Percentiles rank a stretch among this genome's conserved stretches.
Conservation (phyloP, 1,140 invertebrate species). For the Aphis gossypii region DNA sequence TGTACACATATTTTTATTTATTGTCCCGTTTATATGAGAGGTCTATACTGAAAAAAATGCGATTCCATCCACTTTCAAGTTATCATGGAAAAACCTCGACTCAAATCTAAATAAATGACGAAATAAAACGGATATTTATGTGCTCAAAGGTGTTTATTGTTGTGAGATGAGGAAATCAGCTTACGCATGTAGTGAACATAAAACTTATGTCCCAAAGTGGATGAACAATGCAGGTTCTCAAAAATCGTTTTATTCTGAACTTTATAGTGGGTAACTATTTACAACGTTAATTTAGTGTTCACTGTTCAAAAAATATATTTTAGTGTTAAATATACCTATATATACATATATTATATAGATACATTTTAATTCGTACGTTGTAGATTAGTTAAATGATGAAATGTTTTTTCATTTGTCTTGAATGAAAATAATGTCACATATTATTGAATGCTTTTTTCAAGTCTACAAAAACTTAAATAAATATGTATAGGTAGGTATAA, state of each 20-base stretch:
- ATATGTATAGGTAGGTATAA: too few species aligned
- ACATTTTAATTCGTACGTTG: too few species aligned
- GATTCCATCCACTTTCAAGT: not conserved
- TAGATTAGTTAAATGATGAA: too few species aligned
- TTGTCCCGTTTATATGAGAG: constrained; percentile 40
- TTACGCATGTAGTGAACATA: not conserved
- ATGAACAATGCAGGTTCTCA: not conserved
- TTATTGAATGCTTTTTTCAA: too few species aligned
- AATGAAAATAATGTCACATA: too few species aligned
- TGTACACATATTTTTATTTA: constrained; percentile 53
- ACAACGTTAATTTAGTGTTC: not conserved
- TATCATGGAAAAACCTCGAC: constrained; percentile 1
- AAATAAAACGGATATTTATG: constrained; percentile 50
- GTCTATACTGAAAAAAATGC: constrained; percentile 1
- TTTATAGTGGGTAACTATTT: not conserved
- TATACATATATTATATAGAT: too few species aligned
- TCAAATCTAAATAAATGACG: constrained; percentile 51
- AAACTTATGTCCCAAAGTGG: not conserved
- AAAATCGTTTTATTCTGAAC: not conserved
- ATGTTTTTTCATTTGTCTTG: too few species aligned
- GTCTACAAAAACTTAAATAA: too few species aligned
- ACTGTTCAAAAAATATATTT: not conserved
- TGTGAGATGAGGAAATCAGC: not conserved
- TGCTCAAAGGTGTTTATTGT: constrained; percentile 41
- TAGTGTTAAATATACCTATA: too few species aligned